Evolutionary conservation across 2,888 invertebrate genomes (phyloP).

Genomic region (Ditula angustiorana): DNA sequence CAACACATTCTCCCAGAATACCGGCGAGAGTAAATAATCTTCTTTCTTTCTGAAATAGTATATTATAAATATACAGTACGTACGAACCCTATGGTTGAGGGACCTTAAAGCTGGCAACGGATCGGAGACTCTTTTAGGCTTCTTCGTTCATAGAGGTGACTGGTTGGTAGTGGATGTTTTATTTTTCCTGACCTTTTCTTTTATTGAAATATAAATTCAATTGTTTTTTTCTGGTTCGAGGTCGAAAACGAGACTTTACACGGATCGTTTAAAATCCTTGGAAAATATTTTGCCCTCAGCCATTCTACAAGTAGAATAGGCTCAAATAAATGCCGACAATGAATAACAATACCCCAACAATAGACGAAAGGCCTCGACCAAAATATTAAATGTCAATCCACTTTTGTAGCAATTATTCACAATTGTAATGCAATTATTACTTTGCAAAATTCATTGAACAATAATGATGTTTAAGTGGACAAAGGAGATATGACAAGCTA

Average conservation of each 20-base stretch:
- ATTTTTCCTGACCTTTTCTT: no score
- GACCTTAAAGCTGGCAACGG: no score
- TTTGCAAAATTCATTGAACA: constrained; percentile 67
- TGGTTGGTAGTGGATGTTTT: no score
- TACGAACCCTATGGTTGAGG: no score
- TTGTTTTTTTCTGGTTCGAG: neutral
- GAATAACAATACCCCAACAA: constrained; percentile 39
- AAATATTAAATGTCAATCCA: constrained; percentile 59
- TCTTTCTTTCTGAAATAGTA: no score
- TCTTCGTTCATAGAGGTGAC: no score
- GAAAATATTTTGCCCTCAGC: constrained; percentile 32
- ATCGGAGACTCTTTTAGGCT: no score
- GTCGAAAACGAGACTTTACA: neutral
- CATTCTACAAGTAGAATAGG: constrained; percentile 17
- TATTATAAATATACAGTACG: no score
- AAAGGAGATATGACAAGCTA: constrained; percentile 72
- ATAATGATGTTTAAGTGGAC: constrained; percentile 54
- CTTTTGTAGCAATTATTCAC: constrained; percentile 61
- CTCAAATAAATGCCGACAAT: constrained; percentile 33
- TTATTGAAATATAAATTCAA: no score
- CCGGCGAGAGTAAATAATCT: no score
- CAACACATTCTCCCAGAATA: no score
- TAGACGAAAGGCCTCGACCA: constrained; percentile 41
- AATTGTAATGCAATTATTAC: constrained; percentile 73
- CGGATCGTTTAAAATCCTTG: constrained; percentile 18